Conservation (phyloP, 2,113 vertebrate species). For the Sapajus apella region DNA sequence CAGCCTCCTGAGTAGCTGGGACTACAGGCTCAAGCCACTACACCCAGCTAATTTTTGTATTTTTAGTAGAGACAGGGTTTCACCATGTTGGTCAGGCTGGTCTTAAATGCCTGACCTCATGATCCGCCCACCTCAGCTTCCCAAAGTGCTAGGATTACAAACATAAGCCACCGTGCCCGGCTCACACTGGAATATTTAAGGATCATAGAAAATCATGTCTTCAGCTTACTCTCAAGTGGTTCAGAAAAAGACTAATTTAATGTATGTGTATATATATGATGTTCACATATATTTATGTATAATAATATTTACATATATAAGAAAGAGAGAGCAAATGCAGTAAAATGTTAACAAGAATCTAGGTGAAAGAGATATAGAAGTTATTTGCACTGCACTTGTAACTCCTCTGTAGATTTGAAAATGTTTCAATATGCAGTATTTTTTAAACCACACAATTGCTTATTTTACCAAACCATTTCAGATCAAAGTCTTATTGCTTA, state of each 20-base stretch:
- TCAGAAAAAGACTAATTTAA: neutral
- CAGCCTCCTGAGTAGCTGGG: too few relatives aligned
- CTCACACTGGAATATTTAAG: neutral
- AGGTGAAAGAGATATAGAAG: neutral
- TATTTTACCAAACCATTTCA: constrained; percentile 62
- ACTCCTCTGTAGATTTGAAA: constrained; percentile 64
- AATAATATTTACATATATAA: neutral
- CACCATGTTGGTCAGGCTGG: too few relatives aligned
- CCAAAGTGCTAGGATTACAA: too few relatives aligned
- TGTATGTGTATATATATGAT: neutral
- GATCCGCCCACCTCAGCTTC: too few relatives aligned
- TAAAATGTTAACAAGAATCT: constrained; percentile 7
- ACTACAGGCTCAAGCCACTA: too few relatives aligned
- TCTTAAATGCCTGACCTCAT: too few relatives aligned
- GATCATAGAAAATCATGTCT: neutral
- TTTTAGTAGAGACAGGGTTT: too few relatives aligned
- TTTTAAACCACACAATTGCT: constrained; percentile 46
- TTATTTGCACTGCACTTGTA: neutral
- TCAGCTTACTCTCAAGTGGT: neutral
- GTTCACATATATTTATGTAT: too few relatives aligned
- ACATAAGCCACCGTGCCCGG: too few relatives aligned
- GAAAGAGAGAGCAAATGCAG: neutral
- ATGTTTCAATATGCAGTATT: constrained; percentile 52
- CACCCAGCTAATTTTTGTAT: too few relatives aligned
- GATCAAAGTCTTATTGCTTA: constrained; percentile 60